A percentile compares a stretch with the other conserved stretches of the same genome.
Evolutionary conservation across 2,113 vertebrate genomes (phyloP).

Genomic region (Myrmophylax atrothorax): DNA sequence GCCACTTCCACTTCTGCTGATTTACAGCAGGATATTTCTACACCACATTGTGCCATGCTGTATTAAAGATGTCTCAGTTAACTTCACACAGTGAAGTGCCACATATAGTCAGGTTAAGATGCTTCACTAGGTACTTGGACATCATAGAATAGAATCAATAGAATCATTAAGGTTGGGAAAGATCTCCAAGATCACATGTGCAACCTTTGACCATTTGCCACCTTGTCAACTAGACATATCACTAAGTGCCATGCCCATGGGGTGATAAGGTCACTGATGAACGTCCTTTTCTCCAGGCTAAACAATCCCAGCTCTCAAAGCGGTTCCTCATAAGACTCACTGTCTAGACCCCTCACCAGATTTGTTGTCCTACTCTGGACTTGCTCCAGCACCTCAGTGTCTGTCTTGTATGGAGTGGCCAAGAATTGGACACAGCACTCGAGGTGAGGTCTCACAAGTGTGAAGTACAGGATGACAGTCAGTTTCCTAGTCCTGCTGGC

Average conservation of each 20-base stretch:
- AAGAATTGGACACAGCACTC: neutral
- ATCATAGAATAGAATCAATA: neutral
- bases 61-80: neutral
- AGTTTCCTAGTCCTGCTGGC: neutral
- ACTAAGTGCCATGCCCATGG: too few species aligned
- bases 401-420: neutral
- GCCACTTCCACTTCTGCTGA: neutral
- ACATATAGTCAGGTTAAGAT: neutral
- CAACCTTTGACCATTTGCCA: neutral
- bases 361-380: neutral
- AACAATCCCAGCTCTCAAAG: neutral
- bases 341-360: neutral
- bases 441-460: neutral
- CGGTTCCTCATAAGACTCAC: neutral
- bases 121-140: neutral
- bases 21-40: neutral
- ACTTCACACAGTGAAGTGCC: neutral
- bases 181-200: accelerated
- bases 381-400: neutral
- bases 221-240: neutral
- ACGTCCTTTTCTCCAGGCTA: neutral
- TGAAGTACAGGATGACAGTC: neutral
- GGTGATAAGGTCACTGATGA: neutral
- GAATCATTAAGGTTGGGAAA: neutral
- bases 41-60: accelerated